A percentile compares a stretch with the other conserved stretches of the same genome.
Evolutionary conservation across 92 coral and sea anemone species (phyloP).

Genomic region (Scolanthus callimorphus): DNA sequence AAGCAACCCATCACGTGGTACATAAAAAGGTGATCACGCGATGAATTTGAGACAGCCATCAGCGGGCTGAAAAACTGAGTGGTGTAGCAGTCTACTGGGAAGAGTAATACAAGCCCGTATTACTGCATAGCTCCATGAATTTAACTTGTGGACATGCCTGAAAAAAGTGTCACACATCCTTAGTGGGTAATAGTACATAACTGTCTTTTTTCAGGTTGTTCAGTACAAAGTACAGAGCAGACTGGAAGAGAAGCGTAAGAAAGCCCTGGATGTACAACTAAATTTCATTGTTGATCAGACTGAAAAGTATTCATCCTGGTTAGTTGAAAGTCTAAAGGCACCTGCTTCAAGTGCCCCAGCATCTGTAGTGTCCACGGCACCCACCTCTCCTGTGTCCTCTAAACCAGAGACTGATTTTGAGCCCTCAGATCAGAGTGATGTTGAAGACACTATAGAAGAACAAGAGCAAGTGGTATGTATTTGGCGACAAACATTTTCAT

Average conservation of each 20-base stretch:
- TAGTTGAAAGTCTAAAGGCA: constrained; percentile 87
- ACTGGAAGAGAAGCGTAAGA: constrained; percentile 93
- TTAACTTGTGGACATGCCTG: too few relatives aligned
- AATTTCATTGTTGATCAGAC: constrained; percentile 99
- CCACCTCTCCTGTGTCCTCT: constrained; percentile 82
- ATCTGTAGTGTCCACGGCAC: constrained; percentile 69
- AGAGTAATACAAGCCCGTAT: too few relatives aligned
- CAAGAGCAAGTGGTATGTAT: constrained; percentile 55
- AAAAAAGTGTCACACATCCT: too few relatives aligned
- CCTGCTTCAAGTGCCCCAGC: constrained; percentile 70
- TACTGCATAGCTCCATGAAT: too few relatives aligned
- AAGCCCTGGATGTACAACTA: constrained; percentile 92
- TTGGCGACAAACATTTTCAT: not conserved
- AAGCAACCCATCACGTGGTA: too few relatives aligned
- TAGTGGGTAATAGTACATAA: too few relatives aligned
- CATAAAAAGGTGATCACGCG: too few relatives aligned
- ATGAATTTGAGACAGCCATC: too few relatives aligned
- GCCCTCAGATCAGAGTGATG: constrained; percentile 70
- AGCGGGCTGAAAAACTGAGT: too few relatives aligned
- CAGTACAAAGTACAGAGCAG: constrained; percentile 97
- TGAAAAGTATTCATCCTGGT: constrained; percentile 99
- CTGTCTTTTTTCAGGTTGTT: constrained; percentile 82
- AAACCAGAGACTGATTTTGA: constrained; percentile 76
- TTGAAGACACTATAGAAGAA: constrained; percentile 88
- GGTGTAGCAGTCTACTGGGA: too few relatives aligned